Base-by-base conservation (phyloP, 2,113 vertebrate species). In the Poeciliopsis occidentalis region DNA sequence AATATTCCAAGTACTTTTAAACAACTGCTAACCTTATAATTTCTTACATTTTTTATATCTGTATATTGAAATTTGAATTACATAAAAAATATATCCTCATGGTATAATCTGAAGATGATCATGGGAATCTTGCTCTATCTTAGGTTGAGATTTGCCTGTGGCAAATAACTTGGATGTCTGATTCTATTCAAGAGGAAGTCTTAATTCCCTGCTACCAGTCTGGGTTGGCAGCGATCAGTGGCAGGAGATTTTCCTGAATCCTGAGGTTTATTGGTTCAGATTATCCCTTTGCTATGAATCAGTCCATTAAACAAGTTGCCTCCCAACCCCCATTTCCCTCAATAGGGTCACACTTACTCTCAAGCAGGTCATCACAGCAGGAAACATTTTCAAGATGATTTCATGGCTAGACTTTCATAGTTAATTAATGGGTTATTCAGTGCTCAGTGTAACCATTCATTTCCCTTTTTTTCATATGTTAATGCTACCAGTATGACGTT, bases 301-400 rank as follows among this genome's bases (percentile, higher is more conserved):
- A 87, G 68, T 82, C 92, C 76, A 76, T 89, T 86, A 79, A 85
- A 86, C 86, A 89, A 85, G 85, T 88, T 76, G 71, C 69, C 73
- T 62, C 66, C 85, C 61, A 79, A 47, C 13, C 44, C 44, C 44
- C 39, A 37, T 10, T 37, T 75, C 5, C 29, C 24, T 51, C 39
- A 79, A 81, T 69, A 81, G 77, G 78, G 73, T 27, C 69, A 57
- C 73, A 60, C 32, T 87, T 73, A 39, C 27, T 31, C 71, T 76
- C 62, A 76, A 79, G 75, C 34, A 11, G 82, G 81, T 82, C 83
- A 80, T 64, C 7, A 24, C 79, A 64, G 84, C 63, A 30, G 73
- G 34, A 75, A 80, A 75, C 29, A 70, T 75, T 73, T 79, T 27
- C 31, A 41, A 62, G 63, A 67, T 63, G 44, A 54, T 73, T 75